Conservation (phyloP, 2,888 invertebrate genomes). For the Nasonovia ribisnigri region DNA sequence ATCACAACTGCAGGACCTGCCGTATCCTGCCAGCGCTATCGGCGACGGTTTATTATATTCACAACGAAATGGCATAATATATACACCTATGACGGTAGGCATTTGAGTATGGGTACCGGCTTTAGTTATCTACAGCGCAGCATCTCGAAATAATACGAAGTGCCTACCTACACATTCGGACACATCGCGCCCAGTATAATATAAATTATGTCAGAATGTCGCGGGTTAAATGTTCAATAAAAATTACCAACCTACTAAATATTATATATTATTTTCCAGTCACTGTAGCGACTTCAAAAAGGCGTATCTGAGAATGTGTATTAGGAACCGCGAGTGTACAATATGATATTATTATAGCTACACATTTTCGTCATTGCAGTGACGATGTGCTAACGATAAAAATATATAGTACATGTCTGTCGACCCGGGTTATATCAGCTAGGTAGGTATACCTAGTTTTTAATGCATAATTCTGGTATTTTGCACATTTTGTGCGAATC, state of each 20-base stretch:
- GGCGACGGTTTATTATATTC: neutral
- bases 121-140: neutral
- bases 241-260: neutral
- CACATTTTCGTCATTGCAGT: neutral
- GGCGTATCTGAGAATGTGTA: neutral
- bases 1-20: neutral
- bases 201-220: neutral
- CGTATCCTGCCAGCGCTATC: neutral
- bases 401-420: neutral
- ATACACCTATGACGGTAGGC: neutral
- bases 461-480: neutral
- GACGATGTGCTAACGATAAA: neutral
- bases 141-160: neutral
- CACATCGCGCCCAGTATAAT: too few relatives aligned
- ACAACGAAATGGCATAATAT: neutral
- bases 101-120: neutral
- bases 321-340: neutral
- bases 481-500: neutral
- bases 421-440: neutral
- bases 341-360: neutral
- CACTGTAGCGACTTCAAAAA: neutral
- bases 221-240: neutral
- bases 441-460: neutral
- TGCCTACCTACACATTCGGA: neutral
- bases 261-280: neutral